Conservation (phyloP, 2,888 invertebrate genomes). For the Anorthoa munda region DNA sequence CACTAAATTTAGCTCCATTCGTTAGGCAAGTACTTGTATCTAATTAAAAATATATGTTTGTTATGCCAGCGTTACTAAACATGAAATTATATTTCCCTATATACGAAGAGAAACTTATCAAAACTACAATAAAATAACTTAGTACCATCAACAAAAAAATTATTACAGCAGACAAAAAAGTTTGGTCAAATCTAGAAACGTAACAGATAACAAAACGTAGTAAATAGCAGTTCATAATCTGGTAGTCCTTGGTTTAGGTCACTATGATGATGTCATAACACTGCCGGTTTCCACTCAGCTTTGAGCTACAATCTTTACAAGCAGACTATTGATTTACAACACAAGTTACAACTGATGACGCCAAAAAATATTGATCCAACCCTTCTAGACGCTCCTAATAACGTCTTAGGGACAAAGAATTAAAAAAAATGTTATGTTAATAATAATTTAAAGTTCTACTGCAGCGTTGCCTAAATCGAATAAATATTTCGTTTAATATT, state of each 20-base stretch:
- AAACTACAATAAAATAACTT: neutral
- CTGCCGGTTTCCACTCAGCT: slow-evolving; percentile 27
- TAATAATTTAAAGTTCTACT: slow-evolving; percentile 2
- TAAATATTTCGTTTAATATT: neutral
- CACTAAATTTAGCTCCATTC: slow-evolving; percentile 25
- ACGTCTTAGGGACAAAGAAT: neutral
- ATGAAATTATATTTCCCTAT: neutral
- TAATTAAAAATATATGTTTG: slow-evolving; percentile 22
- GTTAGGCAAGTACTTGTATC: neutral
- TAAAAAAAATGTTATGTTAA: neutral
- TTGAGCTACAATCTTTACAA: slow-evolving; percentile 46
- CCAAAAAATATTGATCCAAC: slow-evolving; percentile 57
- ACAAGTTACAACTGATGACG: slow-evolving; percentile 17
- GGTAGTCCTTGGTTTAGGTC: slow-evolving; percentile 70
- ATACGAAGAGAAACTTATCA: slow-evolving; percentile 9
- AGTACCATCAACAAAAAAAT: slow-evolving; percentile 17
- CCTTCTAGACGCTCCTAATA: neutral
- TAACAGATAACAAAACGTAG: slow-evolving; percentile 23
- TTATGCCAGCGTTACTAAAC: neutral
- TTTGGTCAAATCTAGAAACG: slow-evolving; percentile 9
- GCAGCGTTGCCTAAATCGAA: neutral
- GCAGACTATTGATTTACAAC: slow-evolving; percentile 57
- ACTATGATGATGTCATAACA: slow-evolving; percentile 76
- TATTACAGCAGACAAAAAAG: slow-evolving; percentile 1
- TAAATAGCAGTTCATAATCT: slow-evolving; percentile 22